These are phyloP conservation scores for Molossus alvarezi DNA, from an alignment of 2,797 vertebrate species.

Conservation along the genomic window DNA sequence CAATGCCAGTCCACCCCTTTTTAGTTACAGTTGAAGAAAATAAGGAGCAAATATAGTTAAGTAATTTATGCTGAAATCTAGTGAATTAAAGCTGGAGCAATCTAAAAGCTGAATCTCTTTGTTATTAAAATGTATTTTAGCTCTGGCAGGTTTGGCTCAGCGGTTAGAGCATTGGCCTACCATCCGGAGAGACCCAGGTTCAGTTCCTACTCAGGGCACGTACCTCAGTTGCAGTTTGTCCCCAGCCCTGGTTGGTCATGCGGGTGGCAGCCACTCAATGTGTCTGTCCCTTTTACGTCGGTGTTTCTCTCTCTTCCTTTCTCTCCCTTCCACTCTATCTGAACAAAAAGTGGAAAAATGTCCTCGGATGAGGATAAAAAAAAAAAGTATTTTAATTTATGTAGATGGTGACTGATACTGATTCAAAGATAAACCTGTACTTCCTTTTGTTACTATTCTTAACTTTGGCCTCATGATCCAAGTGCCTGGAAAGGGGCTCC, in stretches of 20 bases:
- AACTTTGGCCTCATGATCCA: neutral
- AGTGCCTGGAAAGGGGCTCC: neutral
- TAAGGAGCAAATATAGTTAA: conserved; percentile 32
- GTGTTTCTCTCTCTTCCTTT: too few relatives aligned
- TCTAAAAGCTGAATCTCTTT: neutral
- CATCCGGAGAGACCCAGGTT: too few relatives aligned
- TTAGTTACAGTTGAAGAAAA: conserved; percentile 18
- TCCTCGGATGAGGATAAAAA: too few relatives aligned
- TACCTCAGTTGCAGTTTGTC: too few relatives aligned
- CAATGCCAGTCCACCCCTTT: neutral
- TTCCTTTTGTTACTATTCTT: neutral
- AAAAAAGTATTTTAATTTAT: conserved; percentile 19
- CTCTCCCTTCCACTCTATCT: too few relatives aligned
- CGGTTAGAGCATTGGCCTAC: too few relatives aligned
- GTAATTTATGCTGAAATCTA: conserved; percentile 3
- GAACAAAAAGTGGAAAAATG: too few relatives aligned
- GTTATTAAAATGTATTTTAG: conserved; percentile 24
- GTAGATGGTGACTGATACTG: neutral
- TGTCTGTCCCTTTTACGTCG: too few relatives aligned
- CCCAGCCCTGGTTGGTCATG: too few relatives aligned
- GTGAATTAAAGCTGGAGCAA: neutral
- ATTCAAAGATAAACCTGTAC: neutral
- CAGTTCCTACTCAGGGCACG: too few relatives aligned
- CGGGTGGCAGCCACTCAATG: too few relatives aligned
- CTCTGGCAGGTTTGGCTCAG: too few relatives aligned